These are phyloP conservation scores for Synergus laeviventris DNA, from an alignment of 2,888 invertebrate genomes.

Conservation along the genomic window DNA sequence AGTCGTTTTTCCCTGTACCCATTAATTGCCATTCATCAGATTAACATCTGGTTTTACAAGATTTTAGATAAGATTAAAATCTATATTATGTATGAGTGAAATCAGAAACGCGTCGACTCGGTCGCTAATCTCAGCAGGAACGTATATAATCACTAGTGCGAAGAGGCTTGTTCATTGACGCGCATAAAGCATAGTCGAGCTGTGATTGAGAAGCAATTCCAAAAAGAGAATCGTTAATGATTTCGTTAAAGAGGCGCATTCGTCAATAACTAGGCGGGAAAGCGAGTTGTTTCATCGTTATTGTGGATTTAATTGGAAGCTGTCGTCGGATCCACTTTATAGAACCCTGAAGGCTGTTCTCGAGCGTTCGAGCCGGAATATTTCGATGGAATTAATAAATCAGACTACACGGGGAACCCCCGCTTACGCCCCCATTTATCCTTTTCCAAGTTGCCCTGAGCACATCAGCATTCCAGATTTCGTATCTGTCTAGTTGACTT, in stretches of 20 bases:
- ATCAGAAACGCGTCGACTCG: not conserved
- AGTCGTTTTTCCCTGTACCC: not conserved
- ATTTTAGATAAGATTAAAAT: not conserved
- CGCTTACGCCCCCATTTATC: not conserved
- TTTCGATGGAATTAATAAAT: constrained; percentile 63
- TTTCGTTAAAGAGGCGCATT: not conserved
- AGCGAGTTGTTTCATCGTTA: constrained; percentile 46
- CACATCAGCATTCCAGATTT: not conserved
- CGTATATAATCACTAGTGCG: not conserved
- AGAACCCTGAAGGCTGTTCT: constrained; percentile 38
- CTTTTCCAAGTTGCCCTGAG: not conserved
- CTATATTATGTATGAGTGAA: not conserved
- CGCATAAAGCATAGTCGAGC: not conserved
- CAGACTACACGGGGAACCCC: constrained; percentile 38
- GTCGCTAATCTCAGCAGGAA: not conserved
- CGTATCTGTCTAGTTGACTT: not conserved
- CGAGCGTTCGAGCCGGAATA: not conserved
- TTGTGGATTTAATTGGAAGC: constrained; percentile 61
- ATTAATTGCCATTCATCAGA: not conserved
- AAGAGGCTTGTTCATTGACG: not conserved
- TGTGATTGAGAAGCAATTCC: not conserved
- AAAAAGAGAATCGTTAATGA: not conserved
- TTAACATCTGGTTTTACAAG: too few relatives aligned
- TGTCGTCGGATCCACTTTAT: constrained; percentile 56
- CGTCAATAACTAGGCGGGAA: not conserved